Evolutionary conservation across 1,140 invertebrate species (phyloP).

Genomic region (Mesaphorura yosii): DNA sequence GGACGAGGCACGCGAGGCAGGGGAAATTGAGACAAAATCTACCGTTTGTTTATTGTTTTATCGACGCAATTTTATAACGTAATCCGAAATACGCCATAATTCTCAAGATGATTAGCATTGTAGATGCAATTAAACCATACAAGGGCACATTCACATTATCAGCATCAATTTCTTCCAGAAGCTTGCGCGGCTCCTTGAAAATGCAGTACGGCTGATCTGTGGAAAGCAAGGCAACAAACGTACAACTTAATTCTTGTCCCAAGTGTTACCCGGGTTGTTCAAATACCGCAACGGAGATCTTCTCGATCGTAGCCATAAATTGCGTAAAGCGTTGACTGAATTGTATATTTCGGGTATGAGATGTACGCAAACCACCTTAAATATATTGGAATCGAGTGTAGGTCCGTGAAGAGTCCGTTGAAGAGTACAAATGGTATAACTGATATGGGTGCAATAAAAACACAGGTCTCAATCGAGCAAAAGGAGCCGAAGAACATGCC

Average conservation of each 20-base stretch:
- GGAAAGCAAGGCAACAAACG: too few species aligned
- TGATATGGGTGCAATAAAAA: constrained; percentile 73
- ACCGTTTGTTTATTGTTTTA: constrained; percentile 18
- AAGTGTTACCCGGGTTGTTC: too few species aligned
- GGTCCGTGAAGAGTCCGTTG: constrained; percentile 87
- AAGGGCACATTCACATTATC: constrained; percentile 54
- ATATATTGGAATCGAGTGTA: constrained; percentile 81
- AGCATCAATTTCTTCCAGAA: constrained; percentile 78
- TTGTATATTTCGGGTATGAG: constrained; percentile 81
- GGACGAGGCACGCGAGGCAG: too few species aligned
- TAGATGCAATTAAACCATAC: constrained; percentile 47
- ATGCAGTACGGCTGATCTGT: constrained; percentile 85
- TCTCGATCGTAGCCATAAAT: constrained; percentile 78
- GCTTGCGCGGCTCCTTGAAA: constrained; percentile 67
- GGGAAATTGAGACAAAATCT: too few species aligned
- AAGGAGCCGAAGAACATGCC: constrained; percentile 85
- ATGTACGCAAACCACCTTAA: constrained; percentile 78
- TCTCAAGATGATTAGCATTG: constrained; percentile 68
- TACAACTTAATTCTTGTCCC: too few species aligned
- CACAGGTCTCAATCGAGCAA: constrained; percentile 73
- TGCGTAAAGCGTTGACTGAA: constrained; percentile 78
- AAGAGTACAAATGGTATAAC: constrained; percentile 82
- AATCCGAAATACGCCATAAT: constrained; percentile 76
- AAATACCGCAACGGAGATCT: constrained; percentile 59
- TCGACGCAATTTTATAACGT: constrained; percentile 51